These are phyloP conservation scores for Herpailurus yagouaroundi DNA, from an alignment of 2,113 vertebrate genomes.

Conservation along the genomic window DNA sequence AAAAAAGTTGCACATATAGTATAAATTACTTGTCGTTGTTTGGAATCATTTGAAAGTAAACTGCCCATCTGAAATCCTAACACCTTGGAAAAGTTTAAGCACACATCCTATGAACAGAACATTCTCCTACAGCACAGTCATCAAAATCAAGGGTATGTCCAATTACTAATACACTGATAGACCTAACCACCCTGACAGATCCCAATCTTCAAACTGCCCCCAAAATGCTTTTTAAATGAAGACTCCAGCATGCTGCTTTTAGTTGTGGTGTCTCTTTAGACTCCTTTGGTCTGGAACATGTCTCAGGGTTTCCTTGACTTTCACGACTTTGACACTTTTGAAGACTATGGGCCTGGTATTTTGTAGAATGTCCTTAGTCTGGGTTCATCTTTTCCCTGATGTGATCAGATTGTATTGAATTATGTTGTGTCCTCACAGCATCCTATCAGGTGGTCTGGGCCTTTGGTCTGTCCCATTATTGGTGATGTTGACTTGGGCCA, in stretches of 20 bases:
- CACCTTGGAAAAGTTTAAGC: no score
- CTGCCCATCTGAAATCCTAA: background rate
- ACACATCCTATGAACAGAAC: background rate
- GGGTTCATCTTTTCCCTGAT: background rate
- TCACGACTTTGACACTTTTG: background rate
- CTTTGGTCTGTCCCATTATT: no score
- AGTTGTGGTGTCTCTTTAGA: background rate
- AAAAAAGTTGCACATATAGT: background rate
- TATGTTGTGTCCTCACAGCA: accelerated
- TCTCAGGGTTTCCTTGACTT: background rate
- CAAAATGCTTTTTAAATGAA: background rate
- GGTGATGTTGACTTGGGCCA: background rate
- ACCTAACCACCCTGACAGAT: background rate
- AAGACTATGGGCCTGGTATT: background rate
- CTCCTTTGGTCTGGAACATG: background rate
- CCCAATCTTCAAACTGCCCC: background rate
- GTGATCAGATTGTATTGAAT: background rate
- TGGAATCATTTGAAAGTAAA: background rate
- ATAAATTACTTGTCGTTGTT: background rate
- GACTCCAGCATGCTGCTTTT: background rate
- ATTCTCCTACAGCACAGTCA: background rate
- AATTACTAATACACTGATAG: background rate
- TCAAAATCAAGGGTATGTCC: background rate
- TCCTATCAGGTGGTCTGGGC: background rate
- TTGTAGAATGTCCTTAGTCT: background rate